Base-by-base conservation (phyloP, 2,797 vertebrate genomes). In the Halcyon badia region DNA sequence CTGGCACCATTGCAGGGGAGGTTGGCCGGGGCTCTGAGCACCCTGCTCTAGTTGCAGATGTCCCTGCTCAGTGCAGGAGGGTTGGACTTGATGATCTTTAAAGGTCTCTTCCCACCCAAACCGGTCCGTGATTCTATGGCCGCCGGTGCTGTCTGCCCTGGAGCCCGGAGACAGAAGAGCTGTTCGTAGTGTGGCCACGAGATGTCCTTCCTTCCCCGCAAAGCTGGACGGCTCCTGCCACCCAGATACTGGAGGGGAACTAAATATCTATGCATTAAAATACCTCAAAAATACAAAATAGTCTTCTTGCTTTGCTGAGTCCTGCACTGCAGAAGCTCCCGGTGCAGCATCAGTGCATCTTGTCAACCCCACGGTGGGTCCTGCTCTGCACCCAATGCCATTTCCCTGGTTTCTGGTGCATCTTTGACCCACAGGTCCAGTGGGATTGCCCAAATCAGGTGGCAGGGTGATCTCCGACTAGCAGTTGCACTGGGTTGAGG, bases 151-250 rank as follows among this genome's bases (percentile, higher is more conserved):
- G 24, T 15, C 0, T 1, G 7, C 3, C 13, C 33, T 17, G 66
- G 25, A 57, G 14, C 35, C 22, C 0, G 5, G 41, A 70, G 18
- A 24, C 15, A 24, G 39, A 18, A 28, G 20, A 21, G 28, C 9
- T 33, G 28, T 88, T 89, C 62, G 2, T 33, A 33, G 8, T 39
- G 13, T 24, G 62, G 31, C 96, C 97, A 83, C 95, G 39, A 96
- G 96, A 68, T 96, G 97, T 97, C 97, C 41, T 79, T 84, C 81
- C 72, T 66, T 44, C 76, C 93, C 90, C 19, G 35, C 35, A 12
- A 82, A 95, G 81, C 49, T 10, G 11, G 7, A 3, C 6, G 8
- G 13, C 37, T 39, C 26, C 35, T 2, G 18, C 4, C 37, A 30
- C 7, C 21, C 51, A 10, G 20, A 21, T 51, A n/a, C 6, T 9